These are phyloP conservation scores for Micropterix aruncella DNA, from an alignment of 2,888 invertebrate species.

Conservation along the genomic window DNA sequence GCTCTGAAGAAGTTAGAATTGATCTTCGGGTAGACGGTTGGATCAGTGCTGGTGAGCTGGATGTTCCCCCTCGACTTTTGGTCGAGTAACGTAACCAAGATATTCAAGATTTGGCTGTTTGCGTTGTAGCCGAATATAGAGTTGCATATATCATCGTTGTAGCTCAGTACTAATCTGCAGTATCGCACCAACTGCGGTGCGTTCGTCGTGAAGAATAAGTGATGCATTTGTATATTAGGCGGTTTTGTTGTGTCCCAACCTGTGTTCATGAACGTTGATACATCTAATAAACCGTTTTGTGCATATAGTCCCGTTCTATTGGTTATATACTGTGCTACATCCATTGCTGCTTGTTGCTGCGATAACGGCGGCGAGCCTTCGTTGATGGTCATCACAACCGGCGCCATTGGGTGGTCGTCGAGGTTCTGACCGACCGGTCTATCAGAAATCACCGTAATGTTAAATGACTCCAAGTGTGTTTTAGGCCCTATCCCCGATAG, in stretches of 20 bases:
- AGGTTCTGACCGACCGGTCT: constrained; percentile 26
- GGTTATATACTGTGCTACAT: background rate
- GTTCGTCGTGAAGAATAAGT: constrained; percentile 1
- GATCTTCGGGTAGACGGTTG: constrained; percentile 32
- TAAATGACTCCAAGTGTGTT: constrained; percentile 18
- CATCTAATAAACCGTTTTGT: background rate
- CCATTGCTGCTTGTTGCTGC: background rate
- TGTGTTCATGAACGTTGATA: background rate
- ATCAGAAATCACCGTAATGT: constrained; percentile 20
- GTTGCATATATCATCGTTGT: constrained; percentile 3
- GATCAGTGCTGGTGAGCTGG: constrained; percentile 27
- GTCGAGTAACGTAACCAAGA: constrained; percentile 10
- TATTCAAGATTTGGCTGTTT: constrained; percentile 6
- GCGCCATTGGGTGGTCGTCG: constrained; percentile 18
- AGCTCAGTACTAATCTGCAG: background rate
- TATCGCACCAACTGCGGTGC: background rate
- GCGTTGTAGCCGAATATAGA: constrained; percentile 5
- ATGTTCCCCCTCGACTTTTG: constrained; percentile 24
- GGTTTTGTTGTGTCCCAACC: background rate
- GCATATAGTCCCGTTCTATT: background rate
- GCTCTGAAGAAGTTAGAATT: constrained; percentile 36
- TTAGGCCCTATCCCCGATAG: constrained; percentile 34
- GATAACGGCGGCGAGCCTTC: background rate
- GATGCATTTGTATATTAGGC: constrained; percentile 1
- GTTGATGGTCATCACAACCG: background rate